These are phyloP conservation scores for Cataglyphis hispanica DNA, from an alignment of 1,140 invertebrate species.

Conservation along the genomic window DNA sequence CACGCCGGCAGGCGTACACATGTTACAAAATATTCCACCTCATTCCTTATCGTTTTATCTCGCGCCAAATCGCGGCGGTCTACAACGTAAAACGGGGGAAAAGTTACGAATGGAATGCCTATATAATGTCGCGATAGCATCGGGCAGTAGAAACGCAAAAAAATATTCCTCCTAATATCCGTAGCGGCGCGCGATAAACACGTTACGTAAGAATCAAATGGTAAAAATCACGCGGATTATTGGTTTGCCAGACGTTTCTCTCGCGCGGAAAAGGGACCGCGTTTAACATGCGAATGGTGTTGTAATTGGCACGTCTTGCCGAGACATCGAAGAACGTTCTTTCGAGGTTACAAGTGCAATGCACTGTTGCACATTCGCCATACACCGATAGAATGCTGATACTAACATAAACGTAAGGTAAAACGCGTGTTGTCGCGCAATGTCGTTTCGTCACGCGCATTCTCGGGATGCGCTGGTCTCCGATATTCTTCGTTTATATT, in stretches of 20 bases:
- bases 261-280: conserved; percentile 69
- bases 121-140: conserved; percentile 21
- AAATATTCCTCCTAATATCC: neutral
- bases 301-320: conserved; percentile 76
- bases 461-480: neutral
- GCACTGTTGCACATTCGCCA: conserved; percentile 72
- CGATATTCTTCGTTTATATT: neutral
- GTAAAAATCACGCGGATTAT: conserved; percentile 46
- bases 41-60: conserved; percentile 35
- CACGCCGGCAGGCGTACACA: neutral
- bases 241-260: neutral
- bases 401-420: conserved; percentile 53
- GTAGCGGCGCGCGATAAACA: conserved; percentile 2
- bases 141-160: neutral
- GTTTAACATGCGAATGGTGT: conserved; percentile 73
- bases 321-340: conserved; percentile 71
- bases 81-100: neutral
- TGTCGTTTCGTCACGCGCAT: conserved; percentile 12
- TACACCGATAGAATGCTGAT: conserved; percentile 70
- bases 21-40: conserved; percentile 27
- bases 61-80: neutral
- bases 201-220: conserved; percentile 34
- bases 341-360: conserved; percentile 77
- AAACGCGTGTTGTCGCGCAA: conserved; percentile 27
- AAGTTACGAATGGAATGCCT: conserved; percentile 32